These are phyloP conservation scores for Mythimna vitellina DNA, from an alignment of 2,888 invertebrate species.

Conservation along the genomic window DNA sequence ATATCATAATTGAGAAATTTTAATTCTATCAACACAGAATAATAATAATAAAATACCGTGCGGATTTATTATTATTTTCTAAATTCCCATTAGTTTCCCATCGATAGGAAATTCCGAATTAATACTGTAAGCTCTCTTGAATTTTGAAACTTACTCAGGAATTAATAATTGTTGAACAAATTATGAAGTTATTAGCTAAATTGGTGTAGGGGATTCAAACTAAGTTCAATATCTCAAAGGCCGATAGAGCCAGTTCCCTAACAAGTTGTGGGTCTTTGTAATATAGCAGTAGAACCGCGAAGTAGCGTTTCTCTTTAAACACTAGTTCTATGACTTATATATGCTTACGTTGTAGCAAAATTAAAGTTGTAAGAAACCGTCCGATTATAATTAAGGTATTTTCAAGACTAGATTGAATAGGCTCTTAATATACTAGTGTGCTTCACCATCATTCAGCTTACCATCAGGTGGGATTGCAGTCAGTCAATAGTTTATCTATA, in stretches of 20 bases:
- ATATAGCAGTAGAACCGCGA: neutral
- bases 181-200: slow-evolving; percentile 54
- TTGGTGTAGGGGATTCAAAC: slow-evolving; percentile 43
- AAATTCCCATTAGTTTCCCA: slow-evolving; percentile 26
- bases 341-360: too few species aligned
- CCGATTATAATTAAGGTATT: too few species aligned
- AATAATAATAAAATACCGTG: neutral
- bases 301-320: slow-evolving; percentile 6
- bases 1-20: slow-evolving; percentile 13
- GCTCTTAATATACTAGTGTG: too few species aligned
- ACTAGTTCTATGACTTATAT: neutral
- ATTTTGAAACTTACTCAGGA: slow-evolving; percentile 39
- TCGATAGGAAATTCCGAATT: slow-evolving; percentile 31
- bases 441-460: too few species aligned
- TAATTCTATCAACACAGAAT: neutral
- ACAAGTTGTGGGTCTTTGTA: slow-evolving; percentile 11
- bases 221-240: slow-evolving; percentile 37
- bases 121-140: slow-evolving; percentile 37
- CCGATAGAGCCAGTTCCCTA: slow-evolving; percentile 29
- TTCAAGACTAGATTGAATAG: too few species aligned
- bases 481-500: too few species aligned
- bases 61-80: neutral
- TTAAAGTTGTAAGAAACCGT: too few species aligned
- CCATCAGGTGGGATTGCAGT: too few species aligned
- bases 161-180: slow-evolving; percentile 55